Evolutionary conservation across 2,113 vertebrate genomes (phyloP).

Genomic region (Paedocypris sp.): DNA sequence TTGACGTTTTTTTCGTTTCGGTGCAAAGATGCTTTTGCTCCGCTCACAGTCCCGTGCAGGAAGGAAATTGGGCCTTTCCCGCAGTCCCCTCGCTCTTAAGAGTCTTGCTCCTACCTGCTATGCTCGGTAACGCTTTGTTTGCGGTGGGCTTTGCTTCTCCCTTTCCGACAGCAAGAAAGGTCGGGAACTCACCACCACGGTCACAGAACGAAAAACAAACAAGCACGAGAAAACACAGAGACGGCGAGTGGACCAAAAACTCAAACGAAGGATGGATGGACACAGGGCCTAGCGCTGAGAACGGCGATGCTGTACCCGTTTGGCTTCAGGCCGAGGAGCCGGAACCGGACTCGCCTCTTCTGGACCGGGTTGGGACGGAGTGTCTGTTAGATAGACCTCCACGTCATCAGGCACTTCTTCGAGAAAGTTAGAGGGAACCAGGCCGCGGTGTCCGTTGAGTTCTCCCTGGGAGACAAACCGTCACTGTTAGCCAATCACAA

Average conservation of each 20-base stretch:
- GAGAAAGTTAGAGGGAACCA: conserved; percentile 94
- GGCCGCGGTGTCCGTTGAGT: conserved; percentile 78
- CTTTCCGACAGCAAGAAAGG: conserved; percentile 64
- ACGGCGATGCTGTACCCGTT: conserved; percentile 71
- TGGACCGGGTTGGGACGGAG: conserved; percentile 64
- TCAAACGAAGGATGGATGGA: conserved; percentile 65
- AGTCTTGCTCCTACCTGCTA: conserved; percentile 39
- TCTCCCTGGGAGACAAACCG: conserved; percentile 70
- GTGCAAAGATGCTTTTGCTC: conserved; percentile 55
- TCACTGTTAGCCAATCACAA: background rate
- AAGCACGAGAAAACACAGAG: conserved; percentile 44
- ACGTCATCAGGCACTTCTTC: conserved; percentile 74
- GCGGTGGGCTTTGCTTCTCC: conserved; percentile 62
- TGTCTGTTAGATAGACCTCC: conserved; percentile 89
- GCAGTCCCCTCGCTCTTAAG: conserved; percentile 43
- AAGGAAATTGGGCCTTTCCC: conserved; percentile 50
- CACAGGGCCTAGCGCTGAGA: conserved; percentile 66
- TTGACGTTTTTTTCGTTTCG: conserved; percentile 49
- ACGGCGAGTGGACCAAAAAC: conserved; percentile 58
- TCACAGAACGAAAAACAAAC: conserved; percentile 47
- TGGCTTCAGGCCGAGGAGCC: conserved; percentile 48
- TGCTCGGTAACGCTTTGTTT: conserved; percentile 21
- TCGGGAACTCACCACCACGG: conserved; percentile 35
- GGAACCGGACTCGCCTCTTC: conserved; percentile 45
- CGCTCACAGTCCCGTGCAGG: conserved; percentile 34